Conservation (phyloP, 2,797 vertebrate species). For the Rhynchonycteris naso region DNA sequence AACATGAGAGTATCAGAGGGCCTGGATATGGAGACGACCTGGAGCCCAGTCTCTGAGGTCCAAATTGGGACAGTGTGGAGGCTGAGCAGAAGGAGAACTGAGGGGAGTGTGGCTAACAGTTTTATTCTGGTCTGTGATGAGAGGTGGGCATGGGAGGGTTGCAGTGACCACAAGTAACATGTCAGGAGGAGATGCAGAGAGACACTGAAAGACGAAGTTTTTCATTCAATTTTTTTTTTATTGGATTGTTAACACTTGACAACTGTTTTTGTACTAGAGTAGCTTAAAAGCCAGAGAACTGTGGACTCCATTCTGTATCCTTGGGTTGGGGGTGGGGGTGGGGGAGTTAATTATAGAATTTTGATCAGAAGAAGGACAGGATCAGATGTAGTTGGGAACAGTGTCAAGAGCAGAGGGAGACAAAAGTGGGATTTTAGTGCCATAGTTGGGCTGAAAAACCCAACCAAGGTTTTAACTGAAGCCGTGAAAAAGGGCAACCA, state of each 20-base stretch:
- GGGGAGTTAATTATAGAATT: not conserved
- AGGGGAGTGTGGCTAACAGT: not conserved
- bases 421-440: not conserved
- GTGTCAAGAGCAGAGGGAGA: not conserved
- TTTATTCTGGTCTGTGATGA: not conserved
- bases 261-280: not conserved
- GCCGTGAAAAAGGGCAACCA: not conserved
- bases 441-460: not conserved
- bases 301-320: not conserved
- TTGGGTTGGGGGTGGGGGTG: not conserved
- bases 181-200: not conserved
- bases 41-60: not conserved
- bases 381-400: not conserved
- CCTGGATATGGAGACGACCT: not conserved
- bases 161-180: not conserved
- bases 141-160: not conserved
- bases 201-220: not conserved
- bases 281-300: slow-evolving; percentile 1
- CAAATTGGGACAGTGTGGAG: not conserved
- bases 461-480: not conserved
- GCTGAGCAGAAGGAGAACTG: not conserved
- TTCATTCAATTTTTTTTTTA: not conserved
- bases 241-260: not conserved
- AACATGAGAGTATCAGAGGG: not conserved
- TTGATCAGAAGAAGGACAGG: not conserved